phyloP scores from a whole-genome alignment of 1,140 invertebrate genomes.

The Drosophila sulfurigaster region DNA sequence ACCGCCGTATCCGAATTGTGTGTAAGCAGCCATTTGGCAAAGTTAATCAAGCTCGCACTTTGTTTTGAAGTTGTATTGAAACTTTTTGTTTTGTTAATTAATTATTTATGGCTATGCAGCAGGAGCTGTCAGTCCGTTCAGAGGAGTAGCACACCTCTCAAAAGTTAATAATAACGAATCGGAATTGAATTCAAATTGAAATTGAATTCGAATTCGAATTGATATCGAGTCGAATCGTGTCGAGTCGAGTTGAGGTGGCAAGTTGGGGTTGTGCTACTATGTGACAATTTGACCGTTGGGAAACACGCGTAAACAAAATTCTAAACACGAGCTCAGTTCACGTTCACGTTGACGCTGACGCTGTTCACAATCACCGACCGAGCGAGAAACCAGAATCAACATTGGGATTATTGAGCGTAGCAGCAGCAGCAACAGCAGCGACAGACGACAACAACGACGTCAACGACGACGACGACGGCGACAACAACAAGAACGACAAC shows the following conservation, averaged over 20 bases:
- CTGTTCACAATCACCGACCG: constrained; percentile 51
- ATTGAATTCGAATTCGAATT: constrained; percentile 9
- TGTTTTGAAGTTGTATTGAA: neutral
- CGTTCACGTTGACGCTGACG: constrained; percentile 28
- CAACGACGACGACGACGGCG: constrained; percentile 36
- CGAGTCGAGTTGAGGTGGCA: neutral
- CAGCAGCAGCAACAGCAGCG: constrained; percentile 36
- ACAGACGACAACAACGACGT: constrained; percentile 44
- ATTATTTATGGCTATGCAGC: neutral
- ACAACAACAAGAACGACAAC: constrained; percentile 34
- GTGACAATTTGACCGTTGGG: constrained; percentile 40
- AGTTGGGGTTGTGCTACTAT: constrained; percentile 14
- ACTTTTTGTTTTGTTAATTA: constrained; percentile 3
- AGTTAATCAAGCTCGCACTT: neutral
- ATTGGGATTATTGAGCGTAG: constrained; percentile 63
- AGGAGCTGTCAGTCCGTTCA: neutral
- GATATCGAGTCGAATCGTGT: neutral
- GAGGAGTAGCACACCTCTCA: neutral
- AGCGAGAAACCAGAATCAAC: constrained; percentile 63
- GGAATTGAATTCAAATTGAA: neutral
- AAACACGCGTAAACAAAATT: constrained; percentile 42
- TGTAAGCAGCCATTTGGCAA: constrained; percentile 76
- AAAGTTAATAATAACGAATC: constrained; percentile 6
- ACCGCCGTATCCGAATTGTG: constrained; percentile 81
- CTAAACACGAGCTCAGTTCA: constrained; percentile 53